Base-by-base conservation (phyloP, 2,888 invertebrate genomes). In the Acrocyrtus sp. region DNA sequence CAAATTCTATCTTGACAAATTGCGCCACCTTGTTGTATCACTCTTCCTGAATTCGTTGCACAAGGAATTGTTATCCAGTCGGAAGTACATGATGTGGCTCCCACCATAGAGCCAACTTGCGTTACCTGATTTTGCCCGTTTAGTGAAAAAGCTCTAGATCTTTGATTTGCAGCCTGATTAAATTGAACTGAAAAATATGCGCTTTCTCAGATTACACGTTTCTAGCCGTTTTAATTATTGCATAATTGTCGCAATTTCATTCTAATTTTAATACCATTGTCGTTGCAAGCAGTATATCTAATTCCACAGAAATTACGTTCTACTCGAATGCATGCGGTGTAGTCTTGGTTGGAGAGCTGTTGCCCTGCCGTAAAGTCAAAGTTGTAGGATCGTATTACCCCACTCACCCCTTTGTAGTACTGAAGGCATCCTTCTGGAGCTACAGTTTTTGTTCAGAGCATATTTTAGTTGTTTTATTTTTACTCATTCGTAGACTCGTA, bases 291-390 rank as follows among this genome's bases (percentile, higher is more conserved):
- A 17, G 90, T 90, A 83, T 94, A 94, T 81, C 93, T 93, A 51
- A 94, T 91, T 0, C 93, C 92, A 81, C 95, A 95, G 83, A 94
- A 94, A 83, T 94, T 95, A 74, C 91, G 87, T 83, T 95, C 95
- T 83, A 90, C 91, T 29, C 95, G 85, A 45, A 95, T 88, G 83
- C 95, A 95, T 76, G 94, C 90, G 77, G 93, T 91, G 83, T 95
- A 95, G 84, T 95, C 94, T 83, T 95, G 94, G 84, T 94, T 94
- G 66, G 94, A 93, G 19, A 95, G 87, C 82, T 94, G 93, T 1
- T 91, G 85, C 0, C 94, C 94, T 0, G 87, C 88, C 0, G 86
- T 86, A 0, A 91, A 88, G 79, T 94, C 92, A 83, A 91, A 95
- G 85, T 95, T 95, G 84, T 92, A 95, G 3, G 94, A 93, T 45